Base-by-base conservation (phyloP, 2,888 invertebrate species). In the Rhaphigaster nebulosa region DNA sequence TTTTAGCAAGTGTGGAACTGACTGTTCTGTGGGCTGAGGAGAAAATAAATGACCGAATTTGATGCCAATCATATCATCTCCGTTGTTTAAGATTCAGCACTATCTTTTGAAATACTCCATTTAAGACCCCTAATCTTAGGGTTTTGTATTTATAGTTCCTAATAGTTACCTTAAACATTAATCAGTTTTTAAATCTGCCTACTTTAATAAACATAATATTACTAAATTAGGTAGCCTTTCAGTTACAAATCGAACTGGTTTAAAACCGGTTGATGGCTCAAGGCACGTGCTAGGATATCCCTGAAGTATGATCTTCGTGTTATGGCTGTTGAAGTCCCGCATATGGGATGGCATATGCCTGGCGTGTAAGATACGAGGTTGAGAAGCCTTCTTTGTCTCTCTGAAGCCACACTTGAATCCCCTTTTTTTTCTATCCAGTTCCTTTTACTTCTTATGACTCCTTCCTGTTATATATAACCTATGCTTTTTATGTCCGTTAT, bases 381-480 rank as follows among this genome's bases (percentile, higher is more conserved):
- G 23, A 76, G 70, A 76, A 76, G 70, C 70, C 70, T 34, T 76
- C 70, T 76, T 76, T 76, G 70, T 76, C 38, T 34, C 20, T 38
- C 38, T 38, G 38, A 76, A 76, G 70, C 70, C 70, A 76, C 70
- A 38, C 70, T 76, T 76, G 70, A 76, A 20, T 76, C 12, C 13
- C 10, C 12, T 76, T 38, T 76, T 65, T 34, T 70, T 20, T 20
- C 10, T 34, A 29, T 70, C 34, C 38, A 18, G 10, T 76, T 76
- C 23, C 23, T 38, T 2, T 0, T 38, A 15, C 20, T 76, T 76
- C 70, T 76, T 76, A 38, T 13, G 70, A 34, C 70, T 76, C 38
- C 70, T 76, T 76, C 70, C 70, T 76, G 70, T 34, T 70, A 70
- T 34, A 34, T 34, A 60, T 60, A 23, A 60, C 70, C 70, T 76